These are phyloP conservation scores for Sphinx pinastri DNA, from an alignment of 2,888 invertebrate genomes.

Conservation along the genomic window DNA sequence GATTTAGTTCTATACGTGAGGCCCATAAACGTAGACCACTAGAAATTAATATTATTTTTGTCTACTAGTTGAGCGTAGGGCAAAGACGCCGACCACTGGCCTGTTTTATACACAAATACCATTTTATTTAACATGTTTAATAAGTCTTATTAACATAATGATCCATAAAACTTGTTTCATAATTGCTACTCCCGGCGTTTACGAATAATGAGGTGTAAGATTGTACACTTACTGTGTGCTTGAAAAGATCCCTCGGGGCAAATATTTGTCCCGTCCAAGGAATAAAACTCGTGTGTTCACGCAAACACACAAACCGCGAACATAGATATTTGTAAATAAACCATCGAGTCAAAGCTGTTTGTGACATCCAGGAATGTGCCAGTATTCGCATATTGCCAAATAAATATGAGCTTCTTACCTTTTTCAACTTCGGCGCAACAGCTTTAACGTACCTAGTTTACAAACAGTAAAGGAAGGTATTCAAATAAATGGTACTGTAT, in stretches of 20 bases:
- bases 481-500: background rate
- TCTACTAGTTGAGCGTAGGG: too few species aligned
- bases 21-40: too few species aligned
- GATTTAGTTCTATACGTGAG: too few species aligned
- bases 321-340: conserved; percentile 10
- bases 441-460: background rate
- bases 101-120: too few species aligned
- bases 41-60: too few species aligned
- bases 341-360: background rate
- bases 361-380: background rate
- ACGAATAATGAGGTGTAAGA: background rate
- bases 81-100: too few species aligned
- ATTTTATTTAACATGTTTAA: too few species aligned
- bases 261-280: background rate
- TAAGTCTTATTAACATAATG: too few species aligned
- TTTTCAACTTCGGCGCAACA: background rate
- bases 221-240: too few species aligned
- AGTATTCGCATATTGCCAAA: conserved; percentile 4
- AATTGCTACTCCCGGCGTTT: too few species aligned
- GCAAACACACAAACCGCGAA: background rate
- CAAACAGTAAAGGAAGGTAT: background rate
- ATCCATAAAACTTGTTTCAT: too few species aligned
- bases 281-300: background rate
- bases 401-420: background rate
- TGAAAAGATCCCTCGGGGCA: background rate